A percentile compares a stretch with the other conserved stretches of the same genome.
phyloP scores from a whole-genome alignment of 2,888 invertebrate species.

The Schrankia costaestrigalis region DNA sequence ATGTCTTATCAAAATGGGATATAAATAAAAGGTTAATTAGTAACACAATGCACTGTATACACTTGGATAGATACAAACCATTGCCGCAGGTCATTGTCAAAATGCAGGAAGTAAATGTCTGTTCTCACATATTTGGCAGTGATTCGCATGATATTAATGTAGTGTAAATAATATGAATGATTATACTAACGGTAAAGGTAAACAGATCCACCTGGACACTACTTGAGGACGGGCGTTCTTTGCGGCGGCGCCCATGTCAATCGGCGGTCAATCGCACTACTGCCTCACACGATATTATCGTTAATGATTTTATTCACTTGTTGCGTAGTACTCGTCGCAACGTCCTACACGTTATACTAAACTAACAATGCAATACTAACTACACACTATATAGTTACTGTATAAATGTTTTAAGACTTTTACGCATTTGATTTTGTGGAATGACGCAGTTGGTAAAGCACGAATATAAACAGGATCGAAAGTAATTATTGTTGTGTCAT shows the following conservation, averaged over 20 bases:
- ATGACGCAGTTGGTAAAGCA: constrained; percentile 42
- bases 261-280: constrained; percentile 56
- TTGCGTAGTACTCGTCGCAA: constrained; percentile 62
- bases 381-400: constrained; percentile 42
- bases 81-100: constrained; percentile 14
- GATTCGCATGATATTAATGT: constrained; percentile 17
- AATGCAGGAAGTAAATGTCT: too few species aligned
- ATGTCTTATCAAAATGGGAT: constrained; percentile 8
- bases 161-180: constrained; percentile 10
- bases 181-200: constrained; percentile 66
- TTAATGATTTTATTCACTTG: constrained; percentile 69
- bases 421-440: constrained; percentile 48
- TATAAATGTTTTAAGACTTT: constrained; percentile 48
- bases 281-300: constrained; percentile 57
- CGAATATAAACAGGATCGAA: constrained; percentile 25
- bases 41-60: neutral
- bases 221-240: constrained; percentile 75
- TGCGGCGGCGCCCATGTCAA: constrained; percentile 76
- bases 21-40: constrained; percentile 1
- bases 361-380: constrained; percentile 60
- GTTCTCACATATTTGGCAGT: constrained; percentile 24
- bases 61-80: constrained; percentile 6
- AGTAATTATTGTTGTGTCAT: too few species aligned
- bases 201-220: constrained; percentile 74
- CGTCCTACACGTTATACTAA: constrained; percentile 66